phyloP scores from a whole-genome alignment of 2,113 vertebrate species.

The Clarias magur region DNA sequence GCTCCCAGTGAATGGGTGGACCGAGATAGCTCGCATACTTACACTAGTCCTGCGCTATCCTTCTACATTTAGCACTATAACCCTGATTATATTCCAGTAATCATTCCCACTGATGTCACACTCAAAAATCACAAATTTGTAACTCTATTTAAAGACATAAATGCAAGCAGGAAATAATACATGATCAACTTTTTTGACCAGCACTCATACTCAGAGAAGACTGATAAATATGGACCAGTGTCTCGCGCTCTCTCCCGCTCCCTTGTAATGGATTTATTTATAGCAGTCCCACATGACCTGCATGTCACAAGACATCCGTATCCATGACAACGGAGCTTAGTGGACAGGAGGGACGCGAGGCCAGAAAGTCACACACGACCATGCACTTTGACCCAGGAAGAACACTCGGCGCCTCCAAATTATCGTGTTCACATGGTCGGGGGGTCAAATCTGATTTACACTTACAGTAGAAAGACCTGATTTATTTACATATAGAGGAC shows the following conservation, averaged over 20 bases:
- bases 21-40: not conserved
- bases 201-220: conserved; percentile 8
- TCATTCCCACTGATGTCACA: not conserved
- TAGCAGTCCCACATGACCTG: conserved; percentile 43
- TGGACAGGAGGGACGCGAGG: conserved; percentile 38
- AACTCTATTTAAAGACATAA: not conserved
- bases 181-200: not conserved
- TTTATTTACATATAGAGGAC: not conserved
- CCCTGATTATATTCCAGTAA: not conserved
- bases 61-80: not conserved
- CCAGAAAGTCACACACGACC: conserved; percentile 21
- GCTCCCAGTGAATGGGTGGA: conserved; percentile 60
- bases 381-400: conserved; percentile 36
- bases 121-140: not conserved
- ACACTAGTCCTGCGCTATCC: not conserved
- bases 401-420: not conserved
- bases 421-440: not conserved
- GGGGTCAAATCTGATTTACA: not conserved
- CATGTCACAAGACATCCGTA: conserved; percentile 55
- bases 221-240: conserved; percentile 17
- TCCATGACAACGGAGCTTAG: conserved; percentile 42
- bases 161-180: not conserved
- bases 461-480: not conserved
- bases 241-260: not conserved
- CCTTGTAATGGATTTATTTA: conserved; percentile 50